Conservation (phyloP, 2,888 invertebrate species). For the Tineola bisselliella region DNA sequence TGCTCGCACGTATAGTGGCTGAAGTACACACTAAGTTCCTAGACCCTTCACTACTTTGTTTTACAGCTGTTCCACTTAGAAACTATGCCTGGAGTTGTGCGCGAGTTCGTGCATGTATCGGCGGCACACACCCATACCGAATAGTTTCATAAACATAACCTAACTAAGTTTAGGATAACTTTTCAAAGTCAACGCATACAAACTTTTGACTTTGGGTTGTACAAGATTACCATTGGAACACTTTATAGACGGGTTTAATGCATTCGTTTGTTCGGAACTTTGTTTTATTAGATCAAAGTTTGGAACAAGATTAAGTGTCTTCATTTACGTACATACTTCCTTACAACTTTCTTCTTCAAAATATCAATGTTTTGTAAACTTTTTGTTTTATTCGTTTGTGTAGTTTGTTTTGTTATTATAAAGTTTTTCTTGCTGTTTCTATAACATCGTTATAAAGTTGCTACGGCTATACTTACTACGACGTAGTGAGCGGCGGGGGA, state of each 20-base stretch:
- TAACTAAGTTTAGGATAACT: conserved; percentile 68
- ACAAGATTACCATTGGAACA: conserved; percentile 66
- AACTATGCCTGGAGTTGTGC: conserved; percentile 66
- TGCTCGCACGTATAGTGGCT: conserved; percentile 44
- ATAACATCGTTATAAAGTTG: no score
- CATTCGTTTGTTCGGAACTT: conserved; percentile 65
- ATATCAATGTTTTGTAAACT: conserved; percentile 1
- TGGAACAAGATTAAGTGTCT: conserved; percentile 50
- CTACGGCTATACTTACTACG: no score
- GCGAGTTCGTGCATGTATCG: conserved; percentile 67
- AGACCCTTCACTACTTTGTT: conserved; percentile 68
- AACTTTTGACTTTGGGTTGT: conserved; percentile 66
- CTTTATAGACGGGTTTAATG: conserved; percentile 60
- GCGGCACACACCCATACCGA: conserved; percentile 61
- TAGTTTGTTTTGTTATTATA: neutral
- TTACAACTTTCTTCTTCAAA: conserved; percentile 6
- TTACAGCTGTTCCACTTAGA: conserved; percentile 68
- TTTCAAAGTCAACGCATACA: conserved; percentile 69
- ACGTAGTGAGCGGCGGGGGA: neutral
- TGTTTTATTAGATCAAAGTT: conserved; percentile 60
- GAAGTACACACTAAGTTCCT: conserved; percentile 63
- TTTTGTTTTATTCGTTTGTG: neutral
- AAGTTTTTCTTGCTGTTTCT: neutral
- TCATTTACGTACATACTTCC: conserved; percentile 31
- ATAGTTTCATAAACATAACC: conserved; percentile 69